Conservation (phyloP, 2,113 vertebrate genomes). For the Pelusios castaneus region DNA sequence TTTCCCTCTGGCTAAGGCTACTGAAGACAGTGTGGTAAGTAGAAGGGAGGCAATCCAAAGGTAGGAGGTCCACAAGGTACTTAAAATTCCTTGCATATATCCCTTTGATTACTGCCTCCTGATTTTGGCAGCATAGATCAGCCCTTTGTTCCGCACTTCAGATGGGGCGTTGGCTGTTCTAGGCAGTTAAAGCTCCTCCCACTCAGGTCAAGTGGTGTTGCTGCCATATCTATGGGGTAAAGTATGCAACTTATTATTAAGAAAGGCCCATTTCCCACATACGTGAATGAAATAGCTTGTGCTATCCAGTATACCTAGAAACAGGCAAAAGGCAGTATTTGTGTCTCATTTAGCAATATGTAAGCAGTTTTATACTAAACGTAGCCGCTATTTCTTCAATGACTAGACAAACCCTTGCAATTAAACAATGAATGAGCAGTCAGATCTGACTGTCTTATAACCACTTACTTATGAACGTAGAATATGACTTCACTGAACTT, state of each 20-base stretch:
- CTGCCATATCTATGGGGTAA: background rate
- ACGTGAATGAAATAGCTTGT: background rate
- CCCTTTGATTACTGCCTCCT: no score
- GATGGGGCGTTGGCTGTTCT: background rate
- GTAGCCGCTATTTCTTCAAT: background rate
- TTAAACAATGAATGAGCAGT: background rate
- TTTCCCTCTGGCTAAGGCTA: no score
- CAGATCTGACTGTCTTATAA: background rate
- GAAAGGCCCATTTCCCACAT: background rate
- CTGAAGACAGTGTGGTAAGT: no score
- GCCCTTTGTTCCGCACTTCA: background rate
- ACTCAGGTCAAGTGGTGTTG: background rate
- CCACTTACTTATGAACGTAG: background rate
- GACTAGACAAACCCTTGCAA: background rate
- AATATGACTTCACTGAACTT: background rate
- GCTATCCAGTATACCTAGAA: background rate
- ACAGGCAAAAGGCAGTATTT: background rate
- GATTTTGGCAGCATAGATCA: no score
- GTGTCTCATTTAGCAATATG: background rate
- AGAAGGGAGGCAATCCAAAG: no score
- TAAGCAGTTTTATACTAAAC: background rate
- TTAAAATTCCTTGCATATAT: no score
- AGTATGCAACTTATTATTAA: fast-evolving
- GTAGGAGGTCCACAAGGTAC: no score
- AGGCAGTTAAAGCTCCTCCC: background rate